A percentile compares a stretch with the other conserved stretches of the same genome.
phyloP scores from a whole-genome alignment of 2,113 vertebrate species.

The Hypocryptadius cinnamomeus region DNA sequence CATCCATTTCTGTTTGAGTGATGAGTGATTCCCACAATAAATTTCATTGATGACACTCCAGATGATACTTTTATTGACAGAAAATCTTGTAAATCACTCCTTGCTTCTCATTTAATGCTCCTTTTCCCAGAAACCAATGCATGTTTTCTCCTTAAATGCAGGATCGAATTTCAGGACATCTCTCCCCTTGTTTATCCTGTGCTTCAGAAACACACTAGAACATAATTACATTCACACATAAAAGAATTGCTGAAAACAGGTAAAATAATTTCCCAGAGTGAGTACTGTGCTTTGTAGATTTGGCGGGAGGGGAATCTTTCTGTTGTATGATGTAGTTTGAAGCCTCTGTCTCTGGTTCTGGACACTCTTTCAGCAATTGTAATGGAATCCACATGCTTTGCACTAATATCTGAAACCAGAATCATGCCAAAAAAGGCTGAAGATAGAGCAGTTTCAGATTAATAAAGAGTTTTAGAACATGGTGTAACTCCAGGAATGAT shows the following conservation, averaged over 20 bases:
- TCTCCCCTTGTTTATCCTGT: not conserved
- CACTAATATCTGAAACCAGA: not conserved
- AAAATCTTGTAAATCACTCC: not conserved
- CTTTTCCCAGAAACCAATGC: not conserved
- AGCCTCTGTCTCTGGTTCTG: not conserved
- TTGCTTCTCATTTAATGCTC: not conserved
- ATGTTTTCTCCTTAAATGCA: not conserved
- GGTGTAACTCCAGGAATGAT: conserved; percentile 8
- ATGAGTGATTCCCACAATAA: not conserved
- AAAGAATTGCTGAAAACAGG: not conserved
- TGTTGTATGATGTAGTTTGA: not conserved
- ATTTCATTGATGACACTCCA: not conserved
- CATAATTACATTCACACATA: not conserved
- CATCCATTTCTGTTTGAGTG: not conserved
- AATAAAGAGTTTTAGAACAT: not conserved
- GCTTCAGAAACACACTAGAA: not conserved
- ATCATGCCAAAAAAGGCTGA: not conserved
- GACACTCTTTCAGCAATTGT: not conserved
- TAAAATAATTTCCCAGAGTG: not conserved
- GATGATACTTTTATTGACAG: not conserved
- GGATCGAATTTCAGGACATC: not conserved
- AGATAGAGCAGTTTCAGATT: conserved; percentile 7
- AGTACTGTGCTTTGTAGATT: not conserved
- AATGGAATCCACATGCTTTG: conserved; percentile 3
- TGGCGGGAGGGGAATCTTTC: not conserved